Base-by-base conservation (phyloP, 2,888 invertebrate species). In the Microplitis manilae region DNA sequence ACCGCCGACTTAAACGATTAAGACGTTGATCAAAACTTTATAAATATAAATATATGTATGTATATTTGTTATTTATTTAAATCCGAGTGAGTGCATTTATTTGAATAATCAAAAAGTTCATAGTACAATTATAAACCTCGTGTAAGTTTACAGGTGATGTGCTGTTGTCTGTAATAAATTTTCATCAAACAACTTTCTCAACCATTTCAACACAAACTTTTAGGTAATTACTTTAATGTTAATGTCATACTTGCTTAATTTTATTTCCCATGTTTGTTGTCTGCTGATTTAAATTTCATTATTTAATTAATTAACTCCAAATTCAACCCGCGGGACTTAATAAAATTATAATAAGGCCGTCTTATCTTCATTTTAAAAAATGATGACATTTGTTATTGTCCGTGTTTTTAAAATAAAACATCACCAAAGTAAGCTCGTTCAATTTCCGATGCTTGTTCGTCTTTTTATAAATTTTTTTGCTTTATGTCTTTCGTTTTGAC, bases 401-500 rank as follows among this genome's bases (percentile, higher is more conserved):
- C 2, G 30, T 30, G 30, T 30, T 30, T 30, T 30, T 2, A 30
- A 30, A 30, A 30, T 30, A 30, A 30, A 30, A 30, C 30, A 4
- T 30, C 30, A 30, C 30, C 0, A 30, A 30, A 2, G 30, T 30
- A 2, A 30, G 30, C 30, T 30, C 30, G 2, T 30, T 30, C 30
- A 30, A 30, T 30, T 30, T 30, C 30, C 30, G 30, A 30, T 73
- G 59, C 20, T 38, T 67, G 50, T 73, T 59, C 67, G 15, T 20
- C 30, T 61, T 61, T 61, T 71, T 60, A 71, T 50, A 59, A 59
- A 69, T 30, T 69, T 50, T 69, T 50, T 69, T 69, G 59, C 68
- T 64, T 73, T 65, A 67, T 65, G 50, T 59, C n/a, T 65, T 20
- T 73, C 41, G 59, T 73, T 73, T 73, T 67, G 50, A 73, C 65